Evolutionary conservation across 2,888 invertebrate species (phyloP), one percentile per base, ranked within the genome.

Genomic region (Idaea dimidiata): DNA sequence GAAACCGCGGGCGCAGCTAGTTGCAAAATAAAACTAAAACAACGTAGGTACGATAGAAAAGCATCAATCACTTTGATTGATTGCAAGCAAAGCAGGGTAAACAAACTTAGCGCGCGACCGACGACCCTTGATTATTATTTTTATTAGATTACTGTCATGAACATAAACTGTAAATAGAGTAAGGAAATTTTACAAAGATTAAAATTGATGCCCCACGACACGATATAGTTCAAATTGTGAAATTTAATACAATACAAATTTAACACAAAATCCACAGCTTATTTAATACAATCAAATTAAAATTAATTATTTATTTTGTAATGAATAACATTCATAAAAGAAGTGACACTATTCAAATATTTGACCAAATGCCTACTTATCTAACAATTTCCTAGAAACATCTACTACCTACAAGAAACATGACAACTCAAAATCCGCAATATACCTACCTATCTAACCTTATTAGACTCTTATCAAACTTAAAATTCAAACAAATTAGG

Each of bases 11-110:
- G n/a, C n/a, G n/a, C n/a, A n/a, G n/a, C n/a, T n/a, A n/a, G n/a
- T n/a, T n/a, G 80, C 78, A 81, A 80, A 82, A 82, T 82, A 80
- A 79, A 80, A 75, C 68, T 74, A 67, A 72, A 70, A 71, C 76
- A 75, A n/a, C n/a, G n/a, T 79, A 72, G 75, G 63, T 75, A 73
- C 77, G 73, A 54, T 67, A 66, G 60, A 69, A 66, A 74, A 72
- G 65, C 82, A 88, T 90, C 88, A 82, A 89, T 89, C 89, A 88
- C 76, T 70, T 72, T 87, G 88, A 89, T 88, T 82, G 85, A 87
- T 86, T 74, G 71, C 59, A 63, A 61, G 63, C 62, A 69, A 62
- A 62, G 65, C 69, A 72, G 69, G 76, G 76, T 68, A 71, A 66
- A 67, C 66, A 72, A 65, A 70, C 68, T 66, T 43, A 62, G 59